Conservation (phyloP, 2,113 vertebrate species). For the Protobothrops mucrosquamatus region DNA sequence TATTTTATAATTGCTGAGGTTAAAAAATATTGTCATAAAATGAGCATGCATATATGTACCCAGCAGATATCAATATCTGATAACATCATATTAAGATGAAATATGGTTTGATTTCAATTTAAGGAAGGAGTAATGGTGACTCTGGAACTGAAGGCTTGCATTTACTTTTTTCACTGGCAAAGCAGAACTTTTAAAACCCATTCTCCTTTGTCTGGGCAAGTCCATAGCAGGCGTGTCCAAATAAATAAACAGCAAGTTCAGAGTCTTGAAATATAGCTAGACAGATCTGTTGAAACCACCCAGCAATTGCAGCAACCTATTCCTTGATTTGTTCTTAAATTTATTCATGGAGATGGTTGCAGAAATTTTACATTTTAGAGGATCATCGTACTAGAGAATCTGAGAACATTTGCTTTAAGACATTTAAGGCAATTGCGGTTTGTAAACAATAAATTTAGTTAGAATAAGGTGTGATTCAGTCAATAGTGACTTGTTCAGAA, state of each 20-base stretch:
- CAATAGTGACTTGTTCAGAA: background rate
- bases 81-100: background rate
- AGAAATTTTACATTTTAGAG: background rate
- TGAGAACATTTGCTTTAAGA: background rate
- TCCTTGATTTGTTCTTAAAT: background rate
- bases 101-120: background rate
- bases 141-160: background rate
- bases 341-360: background rate
- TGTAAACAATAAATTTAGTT: background rate
- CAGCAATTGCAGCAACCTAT: background rate
- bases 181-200: background rate
- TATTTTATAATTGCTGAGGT: background rate
- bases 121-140: background rate
- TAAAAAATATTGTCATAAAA: background rate
- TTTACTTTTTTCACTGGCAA: background rate
- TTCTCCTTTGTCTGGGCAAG: background rate
- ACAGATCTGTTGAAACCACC: background rate
- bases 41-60: background rate
- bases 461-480: background rate
- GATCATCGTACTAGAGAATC: background rate
- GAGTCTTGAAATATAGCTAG: background rate
- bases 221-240: background rate
- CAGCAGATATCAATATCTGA: background rate
- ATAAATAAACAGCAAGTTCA: background rate
- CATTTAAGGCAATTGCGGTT: background rate